These are phyloP conservation scores for Squalus acanthias DNA, from an alignment of 2,797 vertebrate genomes.

Conservation along the genomic window DNA sequence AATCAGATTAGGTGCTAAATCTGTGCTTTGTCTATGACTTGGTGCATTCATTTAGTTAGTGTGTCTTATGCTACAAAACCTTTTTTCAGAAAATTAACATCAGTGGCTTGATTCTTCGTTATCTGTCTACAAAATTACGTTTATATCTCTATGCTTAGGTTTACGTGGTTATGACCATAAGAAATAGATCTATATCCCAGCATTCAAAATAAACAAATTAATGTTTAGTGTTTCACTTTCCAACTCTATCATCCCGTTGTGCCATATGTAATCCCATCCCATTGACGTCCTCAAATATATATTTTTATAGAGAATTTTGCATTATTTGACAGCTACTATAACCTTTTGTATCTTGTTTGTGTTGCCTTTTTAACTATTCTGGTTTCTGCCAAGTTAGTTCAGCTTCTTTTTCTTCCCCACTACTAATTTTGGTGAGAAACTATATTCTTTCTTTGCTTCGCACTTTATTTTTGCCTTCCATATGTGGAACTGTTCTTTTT, in stretches of 20 bases:
- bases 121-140: background rate
- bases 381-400: constrained; percentile 9
- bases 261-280: constrained; percentile 22
- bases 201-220: constrained; percentile 2
- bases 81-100: background rate
- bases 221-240: constrained; percentile 1
- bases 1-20: background rate
- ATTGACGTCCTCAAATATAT: background rate
- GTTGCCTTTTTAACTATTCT: constrained; percentile 10
- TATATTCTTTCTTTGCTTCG: background rate
- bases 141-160: background rate
- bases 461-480: constrained; percentile 7
- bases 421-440: constrained; percentile 11
- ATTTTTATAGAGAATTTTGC: background rate
- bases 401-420: background rate
- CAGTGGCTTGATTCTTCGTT: background rate
- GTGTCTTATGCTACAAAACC: background rate
- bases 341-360: background rate
- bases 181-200: background rate
- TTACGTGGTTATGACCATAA: background rate
- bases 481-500: constrained; percentile 16
- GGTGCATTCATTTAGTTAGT: background rate
- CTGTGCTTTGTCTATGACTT: background rate
- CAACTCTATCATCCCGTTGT: constrained; percentile 35
- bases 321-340: constrained; percentile 7